Evolutionary conservation across 2,113 vertebrate genomes (phyloP).

Genomic region (Arenaria interpres): DNA sequence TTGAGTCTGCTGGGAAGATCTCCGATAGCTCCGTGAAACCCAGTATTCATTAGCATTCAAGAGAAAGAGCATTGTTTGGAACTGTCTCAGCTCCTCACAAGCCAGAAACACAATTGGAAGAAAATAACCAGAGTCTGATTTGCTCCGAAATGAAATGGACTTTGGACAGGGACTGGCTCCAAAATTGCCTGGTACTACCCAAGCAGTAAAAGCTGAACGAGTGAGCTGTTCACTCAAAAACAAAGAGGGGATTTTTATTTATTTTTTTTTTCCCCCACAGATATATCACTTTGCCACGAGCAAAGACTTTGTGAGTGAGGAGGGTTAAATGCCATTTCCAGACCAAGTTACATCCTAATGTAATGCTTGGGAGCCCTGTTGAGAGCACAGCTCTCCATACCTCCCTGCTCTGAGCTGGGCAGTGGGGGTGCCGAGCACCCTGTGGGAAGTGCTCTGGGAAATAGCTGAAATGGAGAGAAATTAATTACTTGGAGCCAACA

Average conservation of each 20-base stretch:
- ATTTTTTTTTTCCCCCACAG: too few relatives aligned
- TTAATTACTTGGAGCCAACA: neutral
- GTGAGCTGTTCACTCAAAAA: neutral
- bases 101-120: neutral
- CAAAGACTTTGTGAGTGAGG: neutral
- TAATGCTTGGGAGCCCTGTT: neutral
- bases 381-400: neutral
- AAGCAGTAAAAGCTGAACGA: neutral
- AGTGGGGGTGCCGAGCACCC: neutral
- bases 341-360: neutral
- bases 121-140: neutral
- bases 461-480: neutral
- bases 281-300: neutral
- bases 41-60: neutral
- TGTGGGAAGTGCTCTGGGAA: neutral
- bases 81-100: neutral
- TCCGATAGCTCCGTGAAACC: neutral
- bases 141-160: constrained; percentile 1
- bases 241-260: neutral
- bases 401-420: fast-evolving
- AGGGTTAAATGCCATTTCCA: neutral
- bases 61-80: neutral
- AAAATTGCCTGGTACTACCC: neutral
- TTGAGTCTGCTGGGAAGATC: neutral
- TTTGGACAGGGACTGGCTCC: neutral